phyloP scores from a whole-genome alignment of 2,797 vertebrate species.

The Phrynocephalus forsythii region DNA sequence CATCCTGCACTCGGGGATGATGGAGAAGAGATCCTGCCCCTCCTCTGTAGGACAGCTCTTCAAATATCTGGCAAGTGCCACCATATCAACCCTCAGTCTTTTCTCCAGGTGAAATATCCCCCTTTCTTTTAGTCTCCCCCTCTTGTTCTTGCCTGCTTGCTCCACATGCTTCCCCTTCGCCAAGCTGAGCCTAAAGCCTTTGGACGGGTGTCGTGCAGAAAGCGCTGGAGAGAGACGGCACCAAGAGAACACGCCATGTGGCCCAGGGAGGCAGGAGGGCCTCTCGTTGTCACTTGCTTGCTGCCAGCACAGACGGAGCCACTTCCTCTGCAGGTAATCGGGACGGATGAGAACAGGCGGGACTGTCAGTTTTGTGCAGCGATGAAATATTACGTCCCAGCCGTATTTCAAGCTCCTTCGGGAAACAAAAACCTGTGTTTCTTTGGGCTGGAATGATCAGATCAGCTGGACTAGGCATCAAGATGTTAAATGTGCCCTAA shows the following conservation, averaged over 20 bases:
- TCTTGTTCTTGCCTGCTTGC: neutral
- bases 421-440: accelerated
- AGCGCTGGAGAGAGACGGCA: constrained; percentile 41
- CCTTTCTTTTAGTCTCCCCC: too few relatives aligned
- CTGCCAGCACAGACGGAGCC: constrained; percentile 41
- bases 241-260: constrained; percentile 39
- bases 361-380: neutral
- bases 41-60: too few relatives aligned
- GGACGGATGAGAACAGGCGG: neutral
- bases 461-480: neutral
- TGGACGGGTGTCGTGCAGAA: constrained; percentile 48
- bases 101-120: too few relatives aligned
- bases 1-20: neutral
- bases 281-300: neutral
- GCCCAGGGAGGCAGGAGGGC: constrained; percentile 37
- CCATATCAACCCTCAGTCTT: too few relatives aligned
- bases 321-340: constrained; percentile 4
- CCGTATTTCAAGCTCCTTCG: neutral
- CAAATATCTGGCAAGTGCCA: too few relatives aligned
- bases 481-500: neutral
- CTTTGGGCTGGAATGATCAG: neutral
- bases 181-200: constrained; percentile 52
- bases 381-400: neutral
- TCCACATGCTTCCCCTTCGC: neutral
- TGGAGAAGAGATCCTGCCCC: too few relatives aligned